Conservation (phyloP, 2,797 vertebrate species). For the Ctenochaetus hawaiiensis region DNA sequence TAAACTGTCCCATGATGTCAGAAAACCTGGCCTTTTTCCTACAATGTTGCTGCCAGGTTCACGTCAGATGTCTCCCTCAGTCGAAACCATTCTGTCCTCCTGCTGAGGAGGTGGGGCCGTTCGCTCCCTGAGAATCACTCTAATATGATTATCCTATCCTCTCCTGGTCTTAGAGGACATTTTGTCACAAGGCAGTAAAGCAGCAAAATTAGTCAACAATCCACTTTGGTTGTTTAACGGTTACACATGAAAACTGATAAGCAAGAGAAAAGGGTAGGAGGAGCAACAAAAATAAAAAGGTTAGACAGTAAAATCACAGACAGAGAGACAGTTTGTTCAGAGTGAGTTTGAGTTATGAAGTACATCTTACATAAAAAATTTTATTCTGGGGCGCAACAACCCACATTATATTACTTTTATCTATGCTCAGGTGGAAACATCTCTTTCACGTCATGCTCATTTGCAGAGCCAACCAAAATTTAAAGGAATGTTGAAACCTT, state of each 20-base stretch:
- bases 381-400: slow-evolving; percentile 12
- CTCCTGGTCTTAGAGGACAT: slow-evolving; percentile 45
- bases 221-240: slow-evolving; percentile 46
- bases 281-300: slow-evolving; percentile 1
- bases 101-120: slow-evolving; percentile 35
- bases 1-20: slow-evolving; percentile 68
- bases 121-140: slow-evolving; percentile 61
- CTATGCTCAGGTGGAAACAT: slow-evolving; percentile 38
- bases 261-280: neutral
- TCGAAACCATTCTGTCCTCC: slow-evolving; percentile 30
- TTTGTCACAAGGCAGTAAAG: slow-evolving; percentile 55
- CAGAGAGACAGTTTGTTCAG: neutral
- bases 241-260: slow-evolving; percentile 31
- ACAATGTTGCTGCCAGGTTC: slow-evolving; percentile 43
- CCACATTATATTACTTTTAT: neutral
- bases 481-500: slow-evolving; percentile 59
- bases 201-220: slow-evolving; percentile 52
- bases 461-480: slow-evolving; percentile 5
- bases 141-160: slow-evolving; percentile 67
- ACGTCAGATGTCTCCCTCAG: slow-evolving; percentile 53
- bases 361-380: slow-evolving; percentile 15
- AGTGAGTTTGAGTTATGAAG: slow-evolving; percentile 7
- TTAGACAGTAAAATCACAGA: slow-evolving; percentile 19
- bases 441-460: slow-evolving; percentile 14
- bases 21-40: slow-evolving; percentile 38